phyloP scores from a whole-genome alignment of 2,888 invertebrate species.

The Leptinotarsa peninsularis region DNA sequence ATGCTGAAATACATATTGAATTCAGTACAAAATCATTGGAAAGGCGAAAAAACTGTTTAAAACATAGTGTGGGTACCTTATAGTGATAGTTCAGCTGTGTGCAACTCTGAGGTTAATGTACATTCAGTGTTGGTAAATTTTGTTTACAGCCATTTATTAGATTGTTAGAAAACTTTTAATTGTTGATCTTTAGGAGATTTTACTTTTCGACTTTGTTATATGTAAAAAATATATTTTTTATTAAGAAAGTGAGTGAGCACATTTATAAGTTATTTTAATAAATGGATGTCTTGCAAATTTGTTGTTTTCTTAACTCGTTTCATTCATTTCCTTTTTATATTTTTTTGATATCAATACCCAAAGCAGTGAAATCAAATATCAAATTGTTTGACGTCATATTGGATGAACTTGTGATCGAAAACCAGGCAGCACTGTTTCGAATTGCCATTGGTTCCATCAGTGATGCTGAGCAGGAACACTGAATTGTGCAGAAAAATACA shows the following conservation, averaged over 20 bases:
- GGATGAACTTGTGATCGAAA: too few relatives aligned
- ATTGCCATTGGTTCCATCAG: too few relatives aligned
- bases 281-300: conserved; percentile 8
- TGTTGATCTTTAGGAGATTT: conserved; percentile 25
- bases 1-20: too few relatives aligned
- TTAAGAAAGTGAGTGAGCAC: conserved; percentile 23
- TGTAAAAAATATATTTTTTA: conserved; percentile 32
- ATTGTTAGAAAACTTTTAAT: conserved; percentile 1
- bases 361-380: too few relatives aligned
- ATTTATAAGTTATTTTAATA: conserved; percentile 13
- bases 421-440: too few relatives aligned
- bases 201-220: conserved; percentile 27
- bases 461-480: too few relatives aligned
- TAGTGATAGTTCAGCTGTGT: background rate
- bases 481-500: too few relatives aligned
- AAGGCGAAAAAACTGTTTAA: too few relatives aligned
- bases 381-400: too few relatives aligned
- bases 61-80: too few relatives aligned
- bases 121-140: background rate
- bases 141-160: conserved; percentile 2
- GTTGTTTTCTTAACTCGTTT: background rate
- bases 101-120: conserved; percentile 1
- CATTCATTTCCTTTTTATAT: background rate
- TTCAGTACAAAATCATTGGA: too few relatives aligned
- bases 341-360: background rate